These are phyloP conservation scores for Naja naja DNA, from an alignment of 2,113 vertebrate species.

Conservation along the genomic window DNA sequence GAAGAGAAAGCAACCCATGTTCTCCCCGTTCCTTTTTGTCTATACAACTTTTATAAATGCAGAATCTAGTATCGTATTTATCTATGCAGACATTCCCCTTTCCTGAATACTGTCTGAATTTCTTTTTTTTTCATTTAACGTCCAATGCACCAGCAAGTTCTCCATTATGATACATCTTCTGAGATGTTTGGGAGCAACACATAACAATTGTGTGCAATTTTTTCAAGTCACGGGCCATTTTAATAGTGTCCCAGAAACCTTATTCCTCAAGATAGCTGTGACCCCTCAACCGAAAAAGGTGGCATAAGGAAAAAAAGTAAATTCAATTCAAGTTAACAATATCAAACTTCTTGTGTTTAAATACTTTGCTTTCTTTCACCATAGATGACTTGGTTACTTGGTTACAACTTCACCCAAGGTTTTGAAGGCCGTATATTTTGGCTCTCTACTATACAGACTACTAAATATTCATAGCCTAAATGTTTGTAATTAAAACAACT, in stretches of 20 bases:
- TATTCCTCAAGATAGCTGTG: not conserved
- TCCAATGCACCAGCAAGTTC: not conserved
- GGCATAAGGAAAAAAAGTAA: not conserved
- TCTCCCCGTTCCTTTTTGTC: not conserved
- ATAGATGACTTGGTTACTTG: not conserved
- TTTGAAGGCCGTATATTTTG: not conserved
- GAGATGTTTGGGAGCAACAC: not conserved
- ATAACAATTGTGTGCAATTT: not conserved
- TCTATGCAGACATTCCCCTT: not conserved
- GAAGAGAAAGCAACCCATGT: not conserved
- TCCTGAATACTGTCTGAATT: not conserved
- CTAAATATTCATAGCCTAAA: not conserved
- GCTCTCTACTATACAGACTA: not conserved
- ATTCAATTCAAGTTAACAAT: not conserved
- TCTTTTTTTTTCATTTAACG: not conserved
- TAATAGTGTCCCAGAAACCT: not conserved
- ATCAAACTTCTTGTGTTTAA: not conserved
- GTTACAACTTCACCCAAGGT: not conserved
- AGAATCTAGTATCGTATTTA: conserved; percentile 21
- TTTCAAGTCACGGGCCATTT: not conserved
- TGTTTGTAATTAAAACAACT: not conserved
- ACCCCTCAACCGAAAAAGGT: fast-evolving
- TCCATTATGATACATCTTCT: not conserved
- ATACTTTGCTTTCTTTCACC: not conserved
- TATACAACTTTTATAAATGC: not conserved